A percentile compares a stretch with the other conserved stretches of the same genome.
Conservation (phyloP, 2,797 vertebrate genomes). For the Enteromius afrohamiltoni region DNA sequence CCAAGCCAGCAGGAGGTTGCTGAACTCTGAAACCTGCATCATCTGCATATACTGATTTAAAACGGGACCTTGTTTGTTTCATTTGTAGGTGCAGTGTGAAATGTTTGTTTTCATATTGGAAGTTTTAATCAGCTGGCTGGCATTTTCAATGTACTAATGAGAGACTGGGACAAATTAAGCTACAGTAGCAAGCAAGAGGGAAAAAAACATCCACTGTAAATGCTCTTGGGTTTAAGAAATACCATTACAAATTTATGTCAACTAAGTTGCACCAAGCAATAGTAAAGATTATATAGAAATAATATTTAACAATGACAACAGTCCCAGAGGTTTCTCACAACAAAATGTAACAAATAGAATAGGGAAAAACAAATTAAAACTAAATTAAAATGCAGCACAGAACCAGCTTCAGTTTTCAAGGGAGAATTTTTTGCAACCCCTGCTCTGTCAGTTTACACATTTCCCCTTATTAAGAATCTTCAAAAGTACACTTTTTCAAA, state of each 20-base stretch:
- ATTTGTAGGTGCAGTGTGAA: constrained; percentile 46
- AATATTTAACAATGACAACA: constrained; percentile 41
- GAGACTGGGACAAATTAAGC: constrained; percentile 36
- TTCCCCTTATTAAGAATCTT: background rate
- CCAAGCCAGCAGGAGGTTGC: constrained; percentile 52
- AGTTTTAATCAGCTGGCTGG: constrained; percentile 47
- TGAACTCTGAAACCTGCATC: constrained; percentile 62
- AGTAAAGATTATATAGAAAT: constrained; percentile 36
- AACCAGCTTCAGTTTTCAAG: constrained; percentile 64
- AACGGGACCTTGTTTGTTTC: background rate
- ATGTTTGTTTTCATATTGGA: constrained; percentile 42
- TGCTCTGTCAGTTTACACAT: background rate
- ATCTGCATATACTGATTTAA: constrained; percentile 57
- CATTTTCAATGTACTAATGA: constrained; percentile 48
- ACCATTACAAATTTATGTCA: constrained; percentile 24
- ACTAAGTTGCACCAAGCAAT: constrained; percentile 25
- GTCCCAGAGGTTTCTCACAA: constrained; percentile 31
- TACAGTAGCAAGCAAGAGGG: background rate
- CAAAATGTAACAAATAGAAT: constrained; percentile 22
- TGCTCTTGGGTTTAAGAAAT: constrained; percentile 29
- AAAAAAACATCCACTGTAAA: background rate
- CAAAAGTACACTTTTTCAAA: background rate
- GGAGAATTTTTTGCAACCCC: background rate
- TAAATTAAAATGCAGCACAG: constrained; percentile 75
- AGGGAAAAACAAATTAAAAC: constrained; percentile 62